Conservation (phyloP, 2,888 invertebrate genomes). For the Gortyna flavago region DNA sequence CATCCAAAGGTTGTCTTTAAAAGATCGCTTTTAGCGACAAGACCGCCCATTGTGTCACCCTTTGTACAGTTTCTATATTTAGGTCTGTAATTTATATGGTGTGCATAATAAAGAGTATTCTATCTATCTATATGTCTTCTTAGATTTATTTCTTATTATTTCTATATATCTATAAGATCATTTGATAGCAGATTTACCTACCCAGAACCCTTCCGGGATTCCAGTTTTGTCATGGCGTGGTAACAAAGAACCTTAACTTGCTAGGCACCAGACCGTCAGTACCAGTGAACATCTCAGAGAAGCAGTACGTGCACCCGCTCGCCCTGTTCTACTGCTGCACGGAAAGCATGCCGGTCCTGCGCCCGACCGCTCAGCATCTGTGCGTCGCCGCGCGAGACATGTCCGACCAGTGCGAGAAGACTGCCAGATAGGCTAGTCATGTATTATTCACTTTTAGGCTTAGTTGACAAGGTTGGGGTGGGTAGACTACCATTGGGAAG, state of each 20-base stretch:
- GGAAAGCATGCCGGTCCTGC: conserved; percentile 87
- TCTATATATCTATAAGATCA: too few relatives aligned
- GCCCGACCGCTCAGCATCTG: conserved; percentile 91
- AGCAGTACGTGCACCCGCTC: conserved; percentile 91
- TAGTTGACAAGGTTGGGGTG: conserved; percentile 7
- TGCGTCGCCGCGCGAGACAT: conserved; percentile 81
- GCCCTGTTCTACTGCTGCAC: conserved; percentile 94
- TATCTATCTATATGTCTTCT: too few relatives aligned
- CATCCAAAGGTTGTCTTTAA: too few relatives aligned
- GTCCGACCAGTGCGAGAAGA: conserved; percentile 62
- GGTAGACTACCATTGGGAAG: conserved; percentile 25
- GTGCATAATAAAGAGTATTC: too few relatives aligned
- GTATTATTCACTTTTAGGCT: background rate
- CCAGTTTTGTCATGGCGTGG: background rate
- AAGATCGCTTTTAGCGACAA: too few relatives aligned
- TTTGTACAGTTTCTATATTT: too few relatives aligned
- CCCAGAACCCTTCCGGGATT: background rate
- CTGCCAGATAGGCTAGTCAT: background rate
- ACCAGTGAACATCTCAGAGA: conserved; percentile 90
- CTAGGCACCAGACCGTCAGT: conserved; percentile 93
- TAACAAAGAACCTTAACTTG: background rate
- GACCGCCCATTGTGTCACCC: too few relatives aligned
- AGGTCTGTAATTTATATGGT: too few relatives aligned
- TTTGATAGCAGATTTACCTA: background rate
- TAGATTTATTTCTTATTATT: too few relatives aligned